Evolutionary conservation across 2,113 vertebrate species (phyloP).

Genomic region (Pelusios castaneus): DNA sequence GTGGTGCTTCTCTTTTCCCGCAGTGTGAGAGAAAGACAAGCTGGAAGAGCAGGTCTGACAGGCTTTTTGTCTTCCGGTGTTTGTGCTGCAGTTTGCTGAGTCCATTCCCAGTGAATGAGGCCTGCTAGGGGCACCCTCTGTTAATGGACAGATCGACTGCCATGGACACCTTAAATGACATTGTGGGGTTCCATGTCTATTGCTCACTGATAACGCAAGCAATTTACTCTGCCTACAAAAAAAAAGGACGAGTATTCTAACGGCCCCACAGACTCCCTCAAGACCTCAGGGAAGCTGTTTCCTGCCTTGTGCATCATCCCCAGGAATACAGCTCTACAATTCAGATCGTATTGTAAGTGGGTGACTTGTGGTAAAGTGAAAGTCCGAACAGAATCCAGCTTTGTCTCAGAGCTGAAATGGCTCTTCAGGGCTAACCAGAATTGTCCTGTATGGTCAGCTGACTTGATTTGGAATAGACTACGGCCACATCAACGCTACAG

Average conservation of each 20-base stretch:
- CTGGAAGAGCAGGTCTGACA: not conserved
- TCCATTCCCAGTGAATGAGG: not conserved
- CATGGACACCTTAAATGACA: not conserved
- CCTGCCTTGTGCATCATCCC: conserved; percentile 32
- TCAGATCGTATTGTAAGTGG: not conserved
- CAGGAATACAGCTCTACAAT: not conserved
- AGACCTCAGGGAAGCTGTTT: conserved; percentile 29
- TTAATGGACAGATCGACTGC: not conserved
- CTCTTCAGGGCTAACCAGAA: conserved; percentile 28
- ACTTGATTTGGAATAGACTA: not conserved
- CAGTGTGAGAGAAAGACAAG: not conserved
- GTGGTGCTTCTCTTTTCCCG: not conserved
- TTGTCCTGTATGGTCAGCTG: not conserved
- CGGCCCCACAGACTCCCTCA: conserved; percentile 22
- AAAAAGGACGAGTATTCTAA: conserved; percentile 22
- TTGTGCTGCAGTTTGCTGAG: not conserved
- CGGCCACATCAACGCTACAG: not conserved
- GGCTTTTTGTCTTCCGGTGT: not conserved
- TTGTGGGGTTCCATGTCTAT: not conserved
- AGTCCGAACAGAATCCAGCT: not conserved
- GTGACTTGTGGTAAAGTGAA: conserved; percentile 22
- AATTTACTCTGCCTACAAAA: conserved; percentile 34
- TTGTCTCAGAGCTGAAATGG: conserved; percentile 22
- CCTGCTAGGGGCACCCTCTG: not conserved
- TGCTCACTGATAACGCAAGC: conserved; percentile 5